These are phyloP conservation scores for Kryphioiulus occultus DNA, from an alignment of 2,888 invertebrate species.

Conservation along the genomic window DNA sequence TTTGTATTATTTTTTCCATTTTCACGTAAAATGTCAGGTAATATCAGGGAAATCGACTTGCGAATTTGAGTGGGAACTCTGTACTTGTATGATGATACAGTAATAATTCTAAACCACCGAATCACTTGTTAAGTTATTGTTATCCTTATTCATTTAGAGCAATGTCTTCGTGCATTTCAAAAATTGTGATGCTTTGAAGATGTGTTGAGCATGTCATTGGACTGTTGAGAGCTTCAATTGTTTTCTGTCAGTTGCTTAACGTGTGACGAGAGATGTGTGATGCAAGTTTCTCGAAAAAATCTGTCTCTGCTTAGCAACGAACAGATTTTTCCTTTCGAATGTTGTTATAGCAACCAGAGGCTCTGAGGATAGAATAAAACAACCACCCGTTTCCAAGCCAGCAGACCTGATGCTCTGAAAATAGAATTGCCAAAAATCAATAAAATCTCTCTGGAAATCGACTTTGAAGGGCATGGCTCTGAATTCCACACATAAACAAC, in stretches of 20 bases:
- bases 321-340: conserved; percentile 3
- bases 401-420: conserved; percentile 29
- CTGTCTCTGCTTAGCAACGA: background rate
- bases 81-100: too few relatives aligned
- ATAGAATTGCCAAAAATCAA: conserved; percentile 21
- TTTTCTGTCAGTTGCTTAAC: background rate
- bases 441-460: conserved; percentile 37
- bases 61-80: too few relatives aligned
- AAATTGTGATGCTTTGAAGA: too few relatives aligned
- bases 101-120: too few relatives aligned
- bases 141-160: too few relatives aligned
- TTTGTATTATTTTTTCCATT: too few relatives aligned
- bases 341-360: conserved; percentile 33
- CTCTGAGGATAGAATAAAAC: background rate
- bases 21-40: too few relatives aligned
- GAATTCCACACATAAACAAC: background rate
- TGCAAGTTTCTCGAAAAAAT: background rate
- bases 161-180: too few relatives aligned
- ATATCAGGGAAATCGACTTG: too few relatives aligned
- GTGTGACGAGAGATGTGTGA: background rate
- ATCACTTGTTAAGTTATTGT: too few relatives aligned
- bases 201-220: background rate
- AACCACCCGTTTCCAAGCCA: background rate
- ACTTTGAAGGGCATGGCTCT: conserved; percentile 38
- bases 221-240: background rate